Conservation (phyloP, 35 echinoderm and acorn worm genomes). For the Amphiura filiformis region DNA sequence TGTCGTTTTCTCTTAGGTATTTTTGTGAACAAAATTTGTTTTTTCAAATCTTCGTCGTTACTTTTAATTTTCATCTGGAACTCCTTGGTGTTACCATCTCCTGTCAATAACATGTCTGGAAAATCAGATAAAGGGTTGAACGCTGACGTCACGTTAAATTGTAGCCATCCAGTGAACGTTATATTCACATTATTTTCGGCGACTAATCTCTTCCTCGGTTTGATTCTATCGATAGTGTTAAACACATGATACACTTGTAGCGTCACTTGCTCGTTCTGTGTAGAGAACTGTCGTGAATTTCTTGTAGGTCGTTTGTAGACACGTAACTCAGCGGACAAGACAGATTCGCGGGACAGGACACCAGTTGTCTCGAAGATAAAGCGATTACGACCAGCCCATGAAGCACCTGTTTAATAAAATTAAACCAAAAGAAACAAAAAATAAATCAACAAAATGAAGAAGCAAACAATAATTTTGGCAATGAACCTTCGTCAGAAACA, state of each 20-base stretch:
- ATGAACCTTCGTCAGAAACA: too few relatives aligned
- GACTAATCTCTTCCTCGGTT: conserved; percentile 17
- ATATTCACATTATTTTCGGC: conserved; percentile 26
- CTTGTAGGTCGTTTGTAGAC: conserved; percentile 43
- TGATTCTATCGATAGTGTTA: conserved; percentile 6
- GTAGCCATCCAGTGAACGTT: conserved; percentile 43
- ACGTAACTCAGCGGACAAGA: conserved; percentile 50
- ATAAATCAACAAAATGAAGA: neutral
- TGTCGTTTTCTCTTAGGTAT: conserved; percentile 34
- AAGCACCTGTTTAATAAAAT: neutral
- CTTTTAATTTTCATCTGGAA: conserved; percentile 45
- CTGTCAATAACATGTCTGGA: neutral
- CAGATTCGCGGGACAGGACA: conserved; percentile 45
- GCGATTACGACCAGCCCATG: conserved; percentile 1
- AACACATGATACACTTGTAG: conserved; percentile 36
- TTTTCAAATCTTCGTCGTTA: conserved; percentile 1
- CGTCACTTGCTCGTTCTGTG: neutral
- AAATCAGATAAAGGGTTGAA: neutral
- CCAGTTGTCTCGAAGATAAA: conserved; percentile 46
- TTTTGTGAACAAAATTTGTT: conserved; percentile 39
- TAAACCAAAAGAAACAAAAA: neutral
- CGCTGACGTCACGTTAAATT: conserved; percentile 52
- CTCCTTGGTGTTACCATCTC: neutral
- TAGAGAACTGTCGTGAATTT: neutral
- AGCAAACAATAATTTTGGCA: neutral